Conservation (phyloP, 2,888 invertebrate species). For the Biston stratarius region DNA sequence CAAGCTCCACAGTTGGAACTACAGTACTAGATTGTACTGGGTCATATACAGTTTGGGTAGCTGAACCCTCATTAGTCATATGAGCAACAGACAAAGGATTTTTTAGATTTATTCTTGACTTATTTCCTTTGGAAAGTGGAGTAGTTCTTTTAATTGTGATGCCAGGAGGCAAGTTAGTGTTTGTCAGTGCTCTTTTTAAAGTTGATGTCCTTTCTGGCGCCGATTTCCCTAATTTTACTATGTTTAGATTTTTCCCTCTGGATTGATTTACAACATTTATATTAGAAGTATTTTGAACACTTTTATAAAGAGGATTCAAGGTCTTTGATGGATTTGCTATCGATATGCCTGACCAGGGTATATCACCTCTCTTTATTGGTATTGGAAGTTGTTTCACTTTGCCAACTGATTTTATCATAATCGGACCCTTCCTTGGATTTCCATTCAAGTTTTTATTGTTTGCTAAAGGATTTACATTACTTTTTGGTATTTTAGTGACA, state of each 20-base stretch:
- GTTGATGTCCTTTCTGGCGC: background rate
- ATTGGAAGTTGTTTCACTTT: conserved; percentile 35
- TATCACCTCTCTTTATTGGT: conserved; percentile 6
- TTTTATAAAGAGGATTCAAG: background rate
- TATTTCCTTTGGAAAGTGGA: conserved; percentile 5
- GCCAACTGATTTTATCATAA: conserved; percentile 6
- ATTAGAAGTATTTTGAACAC: background rate
- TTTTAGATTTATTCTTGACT: conserved; percentile 15
- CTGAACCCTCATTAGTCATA: conserved; percentile 35
- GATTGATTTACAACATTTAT: background rate
- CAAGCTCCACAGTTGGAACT: conserved; percentile 71
- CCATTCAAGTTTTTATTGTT: conserved; percentile 51
- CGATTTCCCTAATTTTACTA: background rate
- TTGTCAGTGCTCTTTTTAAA: conserved; percentile 28
- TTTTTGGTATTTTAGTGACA: conserved; percentile 51
- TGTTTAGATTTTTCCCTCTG: background rate
- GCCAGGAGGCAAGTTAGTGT: conserved; percentile 61
- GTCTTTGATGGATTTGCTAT: background rate
- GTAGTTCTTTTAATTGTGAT: conserved; percentile 67
- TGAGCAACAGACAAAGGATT: background rate
- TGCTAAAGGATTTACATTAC: conserved; percentile 51
- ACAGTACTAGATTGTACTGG: conserved; percentile 31
- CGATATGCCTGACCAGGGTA: background rate
- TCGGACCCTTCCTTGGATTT: conserved; percentile 27
- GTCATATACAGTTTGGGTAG: background rate